Base-by-base conservation (phyloP, 2,797 vertebrate genomes). In the Clarias fuscus region DNA sequence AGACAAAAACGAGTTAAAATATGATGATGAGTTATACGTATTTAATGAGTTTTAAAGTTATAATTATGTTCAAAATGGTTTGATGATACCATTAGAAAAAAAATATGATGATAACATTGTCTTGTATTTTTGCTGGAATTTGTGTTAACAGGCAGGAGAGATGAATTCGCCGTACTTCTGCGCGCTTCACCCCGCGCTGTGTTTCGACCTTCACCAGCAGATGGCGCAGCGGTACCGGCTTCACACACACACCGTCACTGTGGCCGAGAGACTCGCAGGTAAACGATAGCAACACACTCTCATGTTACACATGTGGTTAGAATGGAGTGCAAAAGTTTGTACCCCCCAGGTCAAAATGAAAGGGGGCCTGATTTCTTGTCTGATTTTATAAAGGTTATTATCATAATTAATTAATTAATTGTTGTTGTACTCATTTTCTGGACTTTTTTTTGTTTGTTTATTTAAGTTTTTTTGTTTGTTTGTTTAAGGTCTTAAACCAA, bases 261-360 rank as follows among this genome's bases (percentile, higher is more conserved):
- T 95, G 82, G 95, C 94, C 0, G 95, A 96, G 91, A 94, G 93
- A 43, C 93, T 96, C 83, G 95, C 96, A 91, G 96, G 96, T 97
- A 77, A 84, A 90, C 53, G 3, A 33, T 3, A 62, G 5, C 22
- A 76, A 37, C 33, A 64, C 77, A 17, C 1, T 5, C 59, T 37
- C 22, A 0, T 62, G 33, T 14, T 13, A 59, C 27, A 33, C 33
- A 48, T 15, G 22, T n/a, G 40, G 11, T 24, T 48, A 27, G 14
- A 2, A n/a, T 27, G 8, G 72, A 17, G 48, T 53, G 73, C 48
- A 30, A 76, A 77, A 77, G n/a, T 30, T 76, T 56, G 3, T 53
- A n/a, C 2, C 14, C 14, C 73, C n/a, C 48, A 27, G 24, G 24
- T n/a, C 22, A 48, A 48, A 43, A 73, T 73, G 11, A 73, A 71